A percentile compares a stretch with the other conserved stretches of the same genome.
Evolutionary conservation across 2,888 invertebrate species (phyloP).

Genomic region (Siphonodentalium dalli): DNA sequence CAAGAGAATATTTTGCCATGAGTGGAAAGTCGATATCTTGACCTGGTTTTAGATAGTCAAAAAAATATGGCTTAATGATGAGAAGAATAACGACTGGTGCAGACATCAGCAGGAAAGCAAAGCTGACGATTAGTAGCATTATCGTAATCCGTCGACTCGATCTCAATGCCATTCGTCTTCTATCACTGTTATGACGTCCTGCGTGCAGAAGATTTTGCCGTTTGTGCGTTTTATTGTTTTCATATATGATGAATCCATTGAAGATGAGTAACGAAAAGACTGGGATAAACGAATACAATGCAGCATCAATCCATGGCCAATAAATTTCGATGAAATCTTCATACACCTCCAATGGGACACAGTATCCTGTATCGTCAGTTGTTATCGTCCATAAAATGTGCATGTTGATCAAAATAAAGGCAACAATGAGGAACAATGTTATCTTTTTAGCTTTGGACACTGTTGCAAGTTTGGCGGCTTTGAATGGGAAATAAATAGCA

Average conservation of each 20-base stretch:
- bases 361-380: slow-evolving; percentile 27
- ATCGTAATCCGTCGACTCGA: slow-evolving; percentile 36
- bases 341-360: slow-evolving; percentile 32
- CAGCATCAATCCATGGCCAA: slow-evolving; percentile 53
- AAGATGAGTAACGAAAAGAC: slow-evolving; percentile 43
- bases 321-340: slow-evolving; percentile 37
- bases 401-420: slow-evolving; percentile 34
- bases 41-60: slow-evolving; percentile 29
- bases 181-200: slow-evolving; percentile 5
- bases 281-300: slow-evolving; percentile 50
- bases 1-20: slow-evolving; percentile 35
- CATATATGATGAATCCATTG: slow-evolving; percentile 46
- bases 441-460: slow-evolving; percentile 36
- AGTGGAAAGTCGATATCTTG: slow-evolving; percentile 27
- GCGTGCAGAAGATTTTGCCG: slow-evolving; percentile 23
- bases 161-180: background rate
- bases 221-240: slow-evolving; percentile 28
- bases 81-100: slow-evolving; percentile 46
- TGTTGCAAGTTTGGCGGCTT: slow-evolving; percentile 36
- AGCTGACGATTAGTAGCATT: slow-evolving; percentile 45
- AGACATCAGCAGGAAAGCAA: slow-evolving; percentile 44
- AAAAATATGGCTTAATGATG: slow-evolving; percentile 36
- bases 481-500: slow-evolving; percentile 47
- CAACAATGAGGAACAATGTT: slow-evolving; percentile 22
- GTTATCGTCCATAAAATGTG: slow-evolving; percentile 45